Conservation (phyloP, 1,140 invertebrate genomes). For the Reticulitermes speratus region DNA sequence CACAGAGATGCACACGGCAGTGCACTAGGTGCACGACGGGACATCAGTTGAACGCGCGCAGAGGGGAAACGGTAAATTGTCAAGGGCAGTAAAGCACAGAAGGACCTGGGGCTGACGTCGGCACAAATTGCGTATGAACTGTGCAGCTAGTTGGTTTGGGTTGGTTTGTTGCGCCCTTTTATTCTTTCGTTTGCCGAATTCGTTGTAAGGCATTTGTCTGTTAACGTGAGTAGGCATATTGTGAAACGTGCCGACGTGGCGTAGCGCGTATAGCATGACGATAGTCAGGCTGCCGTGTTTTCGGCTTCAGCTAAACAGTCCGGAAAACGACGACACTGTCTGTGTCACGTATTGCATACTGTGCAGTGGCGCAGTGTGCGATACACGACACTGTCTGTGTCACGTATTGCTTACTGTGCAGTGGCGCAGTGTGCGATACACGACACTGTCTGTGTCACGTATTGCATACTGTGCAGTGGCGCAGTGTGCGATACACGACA, state of each 20-base stretch:
- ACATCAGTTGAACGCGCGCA: background rate
- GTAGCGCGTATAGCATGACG: background rate
- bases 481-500: background rate
- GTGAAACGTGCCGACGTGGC: too few species aligned
- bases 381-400: background rate
- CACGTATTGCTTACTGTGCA: background rate
- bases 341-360: background rate
- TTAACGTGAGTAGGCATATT: background rate
- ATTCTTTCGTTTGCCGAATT: background rate
- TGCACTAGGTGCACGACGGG: background rate
- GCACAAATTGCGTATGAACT: background rate
- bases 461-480: background rate
- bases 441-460: background rate
- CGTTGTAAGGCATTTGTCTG: background rate
- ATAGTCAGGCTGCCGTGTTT: background rate
- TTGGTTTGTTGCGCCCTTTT: too few species aligned
- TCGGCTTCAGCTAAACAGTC: background rate
- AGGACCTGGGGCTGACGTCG: background rate
- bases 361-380: background rate
- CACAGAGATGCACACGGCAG: background rate
- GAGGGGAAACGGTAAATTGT: background rate
- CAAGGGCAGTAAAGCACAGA: background rate
- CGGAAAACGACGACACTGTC: background rate
- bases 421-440: background rate
- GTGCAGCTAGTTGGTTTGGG: background rate